Percentiles rank a stretch among this genome's conserved stretches.
These are phyloP conservation scores for Listrodromus nycthemerus DNA, from an alignment of 2,888 invertebrate species.

Conservation along the genomic window DNA sequence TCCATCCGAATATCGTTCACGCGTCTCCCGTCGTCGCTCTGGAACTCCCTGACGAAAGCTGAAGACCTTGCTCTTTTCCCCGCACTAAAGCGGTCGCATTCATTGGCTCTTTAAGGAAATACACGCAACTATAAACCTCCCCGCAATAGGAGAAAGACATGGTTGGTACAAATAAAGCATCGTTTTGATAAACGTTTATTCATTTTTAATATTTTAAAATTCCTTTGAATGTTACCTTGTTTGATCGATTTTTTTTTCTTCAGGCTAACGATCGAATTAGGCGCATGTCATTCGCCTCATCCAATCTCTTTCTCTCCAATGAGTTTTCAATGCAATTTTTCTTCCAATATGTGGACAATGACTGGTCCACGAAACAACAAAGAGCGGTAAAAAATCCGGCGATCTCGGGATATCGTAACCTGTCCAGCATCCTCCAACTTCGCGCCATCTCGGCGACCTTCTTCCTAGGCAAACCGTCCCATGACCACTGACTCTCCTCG, in stretches of 20 bases:
- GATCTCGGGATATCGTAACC: background rate
- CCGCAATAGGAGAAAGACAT: too few species aligned
- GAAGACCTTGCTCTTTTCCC: constrained; percentile 23
- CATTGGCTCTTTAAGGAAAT: constrained; percentile 13
- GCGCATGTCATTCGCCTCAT: background rate
- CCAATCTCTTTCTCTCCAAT: background rate
- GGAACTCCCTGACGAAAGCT: constrained; percentile 52
- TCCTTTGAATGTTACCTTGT: background rate
- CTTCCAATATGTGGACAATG: constrained; percentile 8
- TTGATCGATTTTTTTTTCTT: background rate
- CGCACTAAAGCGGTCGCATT: constrained; percentile 3
- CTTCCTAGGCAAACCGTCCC: constrained; percentile 45
- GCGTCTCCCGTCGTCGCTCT: constrained; percentile 51
- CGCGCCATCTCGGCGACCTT: constrained; percentile 20
- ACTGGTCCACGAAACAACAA: background rate
- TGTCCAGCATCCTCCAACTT: constrained; percentile 38
- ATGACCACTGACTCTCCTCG: constrained; percentile 52
- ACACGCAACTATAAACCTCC: background rate
- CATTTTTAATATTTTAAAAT: too few species aligned
- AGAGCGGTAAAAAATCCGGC: background rate
- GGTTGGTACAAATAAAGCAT: background rate
- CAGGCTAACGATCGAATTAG: background rate
- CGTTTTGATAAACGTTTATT: too few species aligned
- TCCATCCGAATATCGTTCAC: constrained; percentile 80
- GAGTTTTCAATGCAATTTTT: too few species aligned